Evolutionary conservation across 2,888 invertebrate species (phyloP).

Genomic region (Acanthacorydalis orientalis): DNA sequence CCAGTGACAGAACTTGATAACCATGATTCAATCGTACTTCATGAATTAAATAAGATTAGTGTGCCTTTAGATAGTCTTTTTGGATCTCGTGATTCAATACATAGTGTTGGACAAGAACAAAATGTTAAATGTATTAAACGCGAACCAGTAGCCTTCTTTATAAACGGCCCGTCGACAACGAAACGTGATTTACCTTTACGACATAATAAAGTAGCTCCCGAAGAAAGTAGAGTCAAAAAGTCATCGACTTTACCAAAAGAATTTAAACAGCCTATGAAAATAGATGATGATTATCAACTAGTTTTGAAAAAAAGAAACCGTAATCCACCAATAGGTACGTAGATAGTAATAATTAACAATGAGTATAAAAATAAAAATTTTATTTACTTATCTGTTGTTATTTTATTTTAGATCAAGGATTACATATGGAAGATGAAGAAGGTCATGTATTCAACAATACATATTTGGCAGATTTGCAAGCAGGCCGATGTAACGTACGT

Average conservation of each 20-base stretch:
- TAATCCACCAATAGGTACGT: constrained; percentile 29
- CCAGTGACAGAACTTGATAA: background rate
- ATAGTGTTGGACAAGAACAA: background rate
- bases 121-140: background rate
- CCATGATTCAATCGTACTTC: background rate
- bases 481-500: constrained; percentile 30
- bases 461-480: constrained; percentile 50
- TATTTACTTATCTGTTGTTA: no score
- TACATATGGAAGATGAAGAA: constrained; percentile 72
- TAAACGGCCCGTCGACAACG: background rate
- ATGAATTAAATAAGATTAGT: background rate
- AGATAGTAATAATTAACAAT: constrained; percentile 1
- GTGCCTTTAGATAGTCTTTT: constrained; percentile 3
- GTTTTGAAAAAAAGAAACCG: constrained; percentile 15
- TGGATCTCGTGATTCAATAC: background rate
- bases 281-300: background rate
- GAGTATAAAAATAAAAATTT: no score
- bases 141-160: background rate
- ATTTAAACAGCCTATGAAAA: background rate
- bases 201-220: background rate
- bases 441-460: constrained; percentile 72
- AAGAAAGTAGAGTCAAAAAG: background rate
- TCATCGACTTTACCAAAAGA: background rate
- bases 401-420: constrained; percentile 21
- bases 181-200: background rate